A percentile compares a stretch with the other conserved stretches of the same genome.
Conservation (phyloP, 2,113 vertebrate genomes). For the Ciconia boyciana region DNA sequence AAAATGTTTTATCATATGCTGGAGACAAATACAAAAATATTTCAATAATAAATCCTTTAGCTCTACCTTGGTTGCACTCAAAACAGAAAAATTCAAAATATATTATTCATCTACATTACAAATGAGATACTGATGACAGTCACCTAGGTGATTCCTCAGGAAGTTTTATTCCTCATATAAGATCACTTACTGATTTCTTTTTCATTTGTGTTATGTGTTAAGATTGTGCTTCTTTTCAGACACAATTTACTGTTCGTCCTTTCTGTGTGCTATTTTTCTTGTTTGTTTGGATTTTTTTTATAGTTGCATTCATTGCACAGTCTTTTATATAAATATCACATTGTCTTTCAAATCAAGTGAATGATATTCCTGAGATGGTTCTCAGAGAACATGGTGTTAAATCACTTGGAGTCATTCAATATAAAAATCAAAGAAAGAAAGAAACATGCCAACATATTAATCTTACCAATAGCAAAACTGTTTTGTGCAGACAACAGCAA, state of each 20-base stretch:
- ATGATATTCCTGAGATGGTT: not conserved
- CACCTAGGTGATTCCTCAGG: not conserved
- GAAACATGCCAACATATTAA: not conserved
- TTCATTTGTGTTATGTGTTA: not conserved
- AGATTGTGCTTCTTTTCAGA: not conserved
- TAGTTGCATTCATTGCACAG: not conserved
- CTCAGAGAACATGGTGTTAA: not conserved
- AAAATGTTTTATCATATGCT: not conserved
- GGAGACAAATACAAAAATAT: not conserved
- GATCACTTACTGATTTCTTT: not conserved
- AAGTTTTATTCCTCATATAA: not conserved
- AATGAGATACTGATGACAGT: not conserved
- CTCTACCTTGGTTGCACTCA: not conserved
- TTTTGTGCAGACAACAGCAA: not conserved
- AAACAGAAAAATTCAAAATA: not conserved
- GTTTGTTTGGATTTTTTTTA: not conserved
- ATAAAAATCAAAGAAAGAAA: not conserved
- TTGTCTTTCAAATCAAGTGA: not conserved
- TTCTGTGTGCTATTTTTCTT: not conserved
- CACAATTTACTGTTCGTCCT: not conserved
- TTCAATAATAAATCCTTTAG: not conserved
- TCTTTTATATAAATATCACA: not conserved
- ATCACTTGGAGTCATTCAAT: not conserved
- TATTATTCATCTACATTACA: not conserved
- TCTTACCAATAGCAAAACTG: not conserved